Evolutionary conservation across 2,888 invertebrate genomes (phyloP), one percentile per base, ranked within the genome.

Genomic region (Sinohyriopsis cumingii): DNA sequence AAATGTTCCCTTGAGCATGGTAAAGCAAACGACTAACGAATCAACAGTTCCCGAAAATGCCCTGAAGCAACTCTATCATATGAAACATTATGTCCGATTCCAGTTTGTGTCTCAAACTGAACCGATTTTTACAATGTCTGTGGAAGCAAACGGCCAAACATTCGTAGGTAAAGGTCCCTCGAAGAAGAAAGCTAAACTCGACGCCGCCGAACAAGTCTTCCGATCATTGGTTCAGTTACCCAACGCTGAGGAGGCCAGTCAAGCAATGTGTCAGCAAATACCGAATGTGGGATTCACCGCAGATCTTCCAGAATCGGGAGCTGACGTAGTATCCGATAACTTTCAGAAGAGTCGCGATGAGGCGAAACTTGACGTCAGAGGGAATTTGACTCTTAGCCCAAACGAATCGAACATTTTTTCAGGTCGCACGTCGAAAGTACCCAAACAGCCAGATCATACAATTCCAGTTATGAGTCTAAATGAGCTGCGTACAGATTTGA

Each of bases 391-490:
- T 45, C 2, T 45, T 45, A 45, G 12, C 45, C 45, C 15, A 45
- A 45, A 33, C 5, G 9, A 33, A 33, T 33, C 65, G 25, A 67
- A 67, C n/a, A 55, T 63, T 24, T 63, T 71, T 15, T 69, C 63
- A 45, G 70, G 77, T 20, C 70, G 77, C 69, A 78, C 81, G 59
- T 62, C 72, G 6, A 69, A 79, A n/a, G 67, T 83, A 12, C 82
- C 81, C 1, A 63, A 73, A 0, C 33, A 33, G 33, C 33, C 81
- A 12, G 84, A 84, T 18, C 92, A 86, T 86, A 93, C 90, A 82
- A 91, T 95, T 71, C 95, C 96, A 1, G 95, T 96, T 18, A 96
- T 96, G 93, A 90, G 95, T 59, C 91, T 97, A 55, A 96, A 97
- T 88, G 97, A 97, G 91, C 92, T 95, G 67, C 94, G 94, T 83